Evolutionary conservation across 2,888 invertebrate species (phyloP), one percentile per base, ranked within the genome.

Genomic region (Drosophila flavopinicola): DNA sequence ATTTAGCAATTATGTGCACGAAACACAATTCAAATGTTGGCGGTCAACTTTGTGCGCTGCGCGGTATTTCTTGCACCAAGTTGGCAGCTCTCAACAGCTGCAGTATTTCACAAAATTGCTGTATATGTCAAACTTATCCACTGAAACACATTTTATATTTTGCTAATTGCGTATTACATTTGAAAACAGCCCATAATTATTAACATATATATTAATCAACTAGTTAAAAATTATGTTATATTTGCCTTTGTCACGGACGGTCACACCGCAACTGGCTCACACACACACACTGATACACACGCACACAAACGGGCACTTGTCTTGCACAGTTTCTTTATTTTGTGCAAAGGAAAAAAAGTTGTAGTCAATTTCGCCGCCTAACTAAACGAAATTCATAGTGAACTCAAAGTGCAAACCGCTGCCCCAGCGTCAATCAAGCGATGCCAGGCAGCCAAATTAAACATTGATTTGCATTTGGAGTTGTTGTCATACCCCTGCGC

Each of bases 251-350:
- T 2, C 3, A 9, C 23, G 41, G 24, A 30, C 27, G 71, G 71
- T 59, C 75, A 74, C 64, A 69, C 24, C 17, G 47, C 38, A 72
- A 61, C 9, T 48, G 41, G 44, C 15, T 39, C 59, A 69, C 60
- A 61, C 41, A 45, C 45, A 52, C 10, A 57, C 20, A 41, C 37
- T 17, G 6, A 52, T 17, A 52, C 58, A 66, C 68, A 78, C 83
- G 72, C 83, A 82, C 83, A 78, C 78, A 53, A 54, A 78, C 64
- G 67, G 73, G 73, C 76, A 73, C 64, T 78, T 63, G 63, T 67
- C 72, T 83, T 78, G 70, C 84, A 84, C 60, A 79, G 76, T 83
- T 76, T 77, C 78, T 78, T 80, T 78, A 78, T 80, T 77, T 71
- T 75, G 66, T 78, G 73, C 79, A 74, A 67, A 67, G 70, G 20